Conservation (phyloP, 2,888 invertebrate species). For the Bembecia ichneumoniformis region DNA sequence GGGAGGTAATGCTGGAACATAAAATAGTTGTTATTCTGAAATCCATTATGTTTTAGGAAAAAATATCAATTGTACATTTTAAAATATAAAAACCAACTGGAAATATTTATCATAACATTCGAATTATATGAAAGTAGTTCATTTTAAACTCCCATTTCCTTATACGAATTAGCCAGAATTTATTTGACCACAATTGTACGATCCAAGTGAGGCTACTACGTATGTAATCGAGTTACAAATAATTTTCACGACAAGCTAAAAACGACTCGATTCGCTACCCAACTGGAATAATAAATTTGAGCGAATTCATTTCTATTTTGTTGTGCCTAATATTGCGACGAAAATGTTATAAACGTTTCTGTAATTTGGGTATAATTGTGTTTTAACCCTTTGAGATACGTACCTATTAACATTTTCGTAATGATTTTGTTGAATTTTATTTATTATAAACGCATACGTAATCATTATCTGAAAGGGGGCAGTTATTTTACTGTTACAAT, state of each 20-base stretch:
- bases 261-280: not conserved
- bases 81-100: no score
- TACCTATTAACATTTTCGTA: not conserved
- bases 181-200: constrained; percentile 20
- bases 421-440: not conserved
- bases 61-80: no score
- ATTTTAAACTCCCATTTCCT: no score
- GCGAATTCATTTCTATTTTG: not conserved
- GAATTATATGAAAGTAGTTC: no score
- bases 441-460: not conserved
- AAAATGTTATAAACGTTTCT: not conserved
- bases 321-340: not conserved
- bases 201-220: constrained; percentile 26
- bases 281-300: not conserved
- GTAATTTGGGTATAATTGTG: not conserved
- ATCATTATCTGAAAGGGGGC: no score
- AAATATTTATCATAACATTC: no score
- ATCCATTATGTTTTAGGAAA: no score
- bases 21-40: no score
- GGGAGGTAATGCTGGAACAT: no score
- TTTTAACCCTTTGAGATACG: not conserved
- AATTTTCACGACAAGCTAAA: not conserved
- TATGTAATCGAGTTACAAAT: constrained; percentile 26
- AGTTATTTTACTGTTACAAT: no score
- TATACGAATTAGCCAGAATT: not conserved